Conservation (phyloP, 37 sponge, comb jelly and placozoan species). For the Crambe crambe region DNA sequence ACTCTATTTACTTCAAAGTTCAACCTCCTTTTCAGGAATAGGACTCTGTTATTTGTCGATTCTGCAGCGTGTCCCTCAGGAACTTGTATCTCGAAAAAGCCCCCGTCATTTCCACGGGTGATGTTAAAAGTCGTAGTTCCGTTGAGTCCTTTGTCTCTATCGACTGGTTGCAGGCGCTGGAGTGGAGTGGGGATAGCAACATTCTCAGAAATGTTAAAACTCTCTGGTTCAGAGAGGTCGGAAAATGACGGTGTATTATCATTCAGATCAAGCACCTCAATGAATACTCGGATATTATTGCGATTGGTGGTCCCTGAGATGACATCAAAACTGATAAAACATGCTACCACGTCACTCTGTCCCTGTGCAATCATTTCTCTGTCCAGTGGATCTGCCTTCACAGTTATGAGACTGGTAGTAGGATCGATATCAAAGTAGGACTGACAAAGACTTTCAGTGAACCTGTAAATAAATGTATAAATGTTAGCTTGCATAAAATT, state of each 20-base stretch:
- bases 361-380: constrained; percentile 46
- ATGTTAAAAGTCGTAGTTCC: constrained; percentile 50
- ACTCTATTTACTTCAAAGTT: constrained; percentile 21
- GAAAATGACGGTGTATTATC: constrained; percentile 62
- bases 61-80: neutral
- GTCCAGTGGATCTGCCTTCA: constrained; percentile 39
- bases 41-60: constrained; percentile 4
- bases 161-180: constrained; percentile 27
- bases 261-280: constrained; percentile 56
- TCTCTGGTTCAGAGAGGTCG: constrained; percentile 24
- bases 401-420: constrained; percentile 9
- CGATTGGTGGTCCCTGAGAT: neutral
- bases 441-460: neutral
- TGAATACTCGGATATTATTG: neutral
- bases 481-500: no score
- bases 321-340: constrained; percentile 21
- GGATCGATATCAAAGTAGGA: constrained; percentile 16
- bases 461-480: neutral
- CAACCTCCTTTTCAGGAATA: constrained; percentile 20
- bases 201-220: constrained; percentile 15
- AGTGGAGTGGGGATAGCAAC: constrained; percentile 13
- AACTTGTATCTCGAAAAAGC: constrained; percentile 25
- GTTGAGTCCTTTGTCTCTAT: constrained; percentile 65
- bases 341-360: constrained; percentile 16
- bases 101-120: constrained; percentile 42